phyloP scores from a whole-genome alignment of 2,113 vertebrate species.

The Pipra filicauda region DNA sequence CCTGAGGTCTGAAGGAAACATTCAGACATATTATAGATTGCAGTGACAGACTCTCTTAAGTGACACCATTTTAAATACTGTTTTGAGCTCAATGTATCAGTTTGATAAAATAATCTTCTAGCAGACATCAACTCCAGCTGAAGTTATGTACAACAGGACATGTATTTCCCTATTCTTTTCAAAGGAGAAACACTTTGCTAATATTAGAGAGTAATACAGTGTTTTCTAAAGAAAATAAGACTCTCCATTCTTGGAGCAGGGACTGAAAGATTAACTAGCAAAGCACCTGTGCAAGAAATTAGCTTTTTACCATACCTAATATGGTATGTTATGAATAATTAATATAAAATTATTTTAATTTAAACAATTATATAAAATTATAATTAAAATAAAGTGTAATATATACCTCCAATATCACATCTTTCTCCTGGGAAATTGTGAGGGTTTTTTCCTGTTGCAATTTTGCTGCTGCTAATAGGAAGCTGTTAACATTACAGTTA shows the following conservation, averaged over 20 bases:
- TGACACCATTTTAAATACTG: not conserved
- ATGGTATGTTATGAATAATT: not conserved
- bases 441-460: not conserved
- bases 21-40: not conserved
- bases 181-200: not conserved
- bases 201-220: not conserved
- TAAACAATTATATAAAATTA: not conserved
- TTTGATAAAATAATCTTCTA: not conserved
- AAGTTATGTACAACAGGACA: not conserved
- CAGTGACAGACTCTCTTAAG: not conserved
- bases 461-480: not conserved
- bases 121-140: not conserved
- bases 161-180: not conserved
- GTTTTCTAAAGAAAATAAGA: not conserved
- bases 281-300: not conserved
- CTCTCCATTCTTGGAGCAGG: not conserved
- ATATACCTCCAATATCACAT: not conserved
- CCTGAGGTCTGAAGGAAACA: not conserved
- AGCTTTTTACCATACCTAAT: not conserved
- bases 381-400: not conserved
- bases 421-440: not conserved
- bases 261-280: not conserved
- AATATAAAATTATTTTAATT: not conserved
- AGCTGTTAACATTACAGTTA: not conserved
- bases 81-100: not conserved